Evolutionary conservation across 2,113 vertebrate genomes (phyloP), one percentile per base, ranked within the genome.

Genomic region (Atlantisia rogersi): DNA sequence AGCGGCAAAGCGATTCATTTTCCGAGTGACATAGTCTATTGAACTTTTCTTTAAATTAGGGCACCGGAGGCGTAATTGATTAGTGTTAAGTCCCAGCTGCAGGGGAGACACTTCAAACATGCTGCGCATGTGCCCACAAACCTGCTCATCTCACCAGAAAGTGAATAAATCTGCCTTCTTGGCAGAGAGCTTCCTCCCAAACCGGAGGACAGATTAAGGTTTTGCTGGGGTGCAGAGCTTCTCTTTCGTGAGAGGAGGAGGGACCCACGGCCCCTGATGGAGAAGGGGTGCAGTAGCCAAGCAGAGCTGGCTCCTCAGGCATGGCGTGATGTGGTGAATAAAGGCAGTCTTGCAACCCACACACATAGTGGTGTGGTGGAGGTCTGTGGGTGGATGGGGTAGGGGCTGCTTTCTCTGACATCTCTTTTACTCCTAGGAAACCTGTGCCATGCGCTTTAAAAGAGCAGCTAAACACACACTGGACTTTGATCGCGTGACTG

Each of bases 401-500:
- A 48, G 10, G 26, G 48, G 29, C 14, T 69, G 58, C 35, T 88
- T 88, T 64, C 79, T 83, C 65, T 75, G 28, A 71, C 5, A 5
- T 90, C 68, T 65, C 77, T 88, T 39, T 84, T 77, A 64, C 88
- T 90, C 81, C 88, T 75, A 90, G 82, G 82, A 92, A 93, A 75
- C 70, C 58, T 39, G 64, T 0, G 11, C 4, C 8, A 60, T 76
- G 50, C 24, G 67, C 82, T 84, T 96, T 95, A n/a, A n/a, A n/a
- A 88, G 58, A 78, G 65, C 67, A 89, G 10, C 26, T 58, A 31
- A 91, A 50, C 52, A 14, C 0, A 0, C 32, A 73, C 73, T 90
- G 82, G 75, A 91, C 92, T 96, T 95, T 69, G 95, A 83, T 92
- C 29, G 0, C 5, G 42, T 0, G 17, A 90, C 39, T 7, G 58